A percentile compares a stretch with the other conserved stretches of the same genome.
These are phyloP conservation scores for Nysson spinosus DNA, from an alignment of 2,888 invertebrate genomes.

Conservation along the genomic window DNA sequence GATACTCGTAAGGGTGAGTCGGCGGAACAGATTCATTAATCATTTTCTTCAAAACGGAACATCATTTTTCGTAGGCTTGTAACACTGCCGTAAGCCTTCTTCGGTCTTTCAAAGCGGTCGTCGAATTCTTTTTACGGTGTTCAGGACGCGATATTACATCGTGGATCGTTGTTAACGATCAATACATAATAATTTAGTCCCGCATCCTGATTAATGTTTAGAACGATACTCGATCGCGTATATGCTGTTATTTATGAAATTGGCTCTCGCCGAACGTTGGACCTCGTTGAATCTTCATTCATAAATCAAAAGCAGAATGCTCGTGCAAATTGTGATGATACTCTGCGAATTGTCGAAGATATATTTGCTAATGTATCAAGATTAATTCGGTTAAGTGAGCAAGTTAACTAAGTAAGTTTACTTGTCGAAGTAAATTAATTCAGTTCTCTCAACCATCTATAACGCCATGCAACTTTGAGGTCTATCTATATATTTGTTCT, in stretches of 20 bases:
- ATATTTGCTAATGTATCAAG: too few relatives aligned
- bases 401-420: too few relatives aligned
- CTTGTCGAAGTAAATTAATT: too few relatives aligned
- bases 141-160: conserved; percentile 5
- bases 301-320: too few relatives aligned
- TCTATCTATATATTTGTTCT: too few relatives aligned
- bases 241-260: conserved; percentile 42
- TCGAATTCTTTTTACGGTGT: conserved; percentile 11
- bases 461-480: too few relatives aligned
- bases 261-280: conserved; percentile 17
- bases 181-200: conserved; percentile 47
- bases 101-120: conserved; percentile 21
- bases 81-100: neutral
- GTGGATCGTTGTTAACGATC: conserved; percentile 30
- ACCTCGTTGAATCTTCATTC: conserved; percentile 32
- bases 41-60: conserved; percentile 18
- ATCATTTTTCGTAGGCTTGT: conserved; percentile 12
- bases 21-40: conserved; percentile 23
- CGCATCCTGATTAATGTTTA: conserved; percentile 16
- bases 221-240: conserved; percentile 34
- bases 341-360: too few relatives aligned
- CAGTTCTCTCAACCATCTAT: too few relatives aligned
- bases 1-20: neutral
- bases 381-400: too few relatives aligned
- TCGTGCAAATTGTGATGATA: too few relatives aligned